Base-by-base conservation (phyloP, 2,113 vertebrate species). In the Sclerurus mexicanus region DNA sequence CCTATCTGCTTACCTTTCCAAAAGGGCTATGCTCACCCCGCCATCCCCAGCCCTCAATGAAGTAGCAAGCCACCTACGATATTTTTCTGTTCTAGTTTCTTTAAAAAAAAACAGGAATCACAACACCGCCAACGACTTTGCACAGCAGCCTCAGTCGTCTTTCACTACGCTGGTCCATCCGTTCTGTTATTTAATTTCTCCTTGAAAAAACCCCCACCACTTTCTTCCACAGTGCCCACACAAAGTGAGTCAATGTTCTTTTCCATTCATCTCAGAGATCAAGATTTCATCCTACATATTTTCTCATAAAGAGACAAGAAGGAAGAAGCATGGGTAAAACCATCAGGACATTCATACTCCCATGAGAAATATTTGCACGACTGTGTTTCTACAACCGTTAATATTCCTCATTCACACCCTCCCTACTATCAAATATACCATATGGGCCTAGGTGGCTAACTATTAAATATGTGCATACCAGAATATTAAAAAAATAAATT, bases 181-280 rank as follows among this genome's bases (percentile, higher is more conserved):
- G 94, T 81, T 71, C 93, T 96, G 80, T 93, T 93, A 96, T 90
- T 96, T 89, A 91, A 96, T 68, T 89, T 91, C 53, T 78, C n/a
- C 31, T 52, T 88, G 80, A 93, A 95, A 97, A 93, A 94, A 93
- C 89, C 6, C 33, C 81, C 66, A 90, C 79, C 86, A 64, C 86
- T 95, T 89, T 93, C 85, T 94, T 96, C 93, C 63, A 92, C 93
- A 44, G 82, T 96, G 96, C 96, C 95, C 91, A 96, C 94, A 93
- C 94, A 93, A 81, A 92, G 80, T 96, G 92, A 95, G 90, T 96
- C 96, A 95, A 95, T 71, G 89, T 96, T 97, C 93, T 85, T 90
- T 96, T 85, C 94, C 93, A 96, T 95, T 97, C 95, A 94, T 95
- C 82, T 91, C 52, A 10, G 59, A 92, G 39, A 90, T 68, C 91